phyloP scores from a whole-genome alignment of 2,113 vertebrate genomes.

The Chloropsis cyanopogon region DNA sequence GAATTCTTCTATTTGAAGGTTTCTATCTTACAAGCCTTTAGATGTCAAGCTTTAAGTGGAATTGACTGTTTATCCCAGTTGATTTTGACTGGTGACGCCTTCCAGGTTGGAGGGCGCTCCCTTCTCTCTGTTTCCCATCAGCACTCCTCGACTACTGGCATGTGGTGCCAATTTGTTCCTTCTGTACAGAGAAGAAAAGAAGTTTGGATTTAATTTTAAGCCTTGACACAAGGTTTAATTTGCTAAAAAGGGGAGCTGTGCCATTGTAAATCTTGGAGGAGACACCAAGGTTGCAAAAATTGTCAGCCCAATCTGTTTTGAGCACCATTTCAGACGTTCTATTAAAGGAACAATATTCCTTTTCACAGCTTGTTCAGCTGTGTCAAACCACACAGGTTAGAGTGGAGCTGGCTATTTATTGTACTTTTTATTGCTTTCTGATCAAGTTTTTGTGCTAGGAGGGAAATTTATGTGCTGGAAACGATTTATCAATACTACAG shows the following conservation, averaged over 20 bases:
- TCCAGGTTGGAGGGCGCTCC: slow-evolving; percentile 64
- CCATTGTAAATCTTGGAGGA: slow-evolving; percentile 76
- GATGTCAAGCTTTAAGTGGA: slow-evolving; percentile 67
- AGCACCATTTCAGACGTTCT: slow-evolving; percentile 26
- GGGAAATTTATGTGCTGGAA: neutral
- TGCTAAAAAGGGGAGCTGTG: slow-evolving; percentile 72
- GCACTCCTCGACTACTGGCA: slow-evolving; percentile 64
- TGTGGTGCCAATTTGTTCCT: slow-evolving; percentile 79
- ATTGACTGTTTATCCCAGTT: slow-evolving; percentile 68
- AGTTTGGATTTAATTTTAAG: slow-evolving; percentile 76
- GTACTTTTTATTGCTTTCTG: slow-evolving; percentile 4
- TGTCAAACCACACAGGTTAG: slow-evolving; percentile 27
- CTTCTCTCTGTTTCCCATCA: slow-evolving; percentile 74
- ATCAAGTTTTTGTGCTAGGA: neutral
- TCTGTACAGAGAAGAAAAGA: slow-evolving; percentile 69
- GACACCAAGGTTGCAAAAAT: slow-evolving; percentile 65
- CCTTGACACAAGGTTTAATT: slow-evolving; percentile 79
- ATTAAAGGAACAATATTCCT: slow-evolving; percentile 57
- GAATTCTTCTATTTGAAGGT: slow-evolving; percentile 61
- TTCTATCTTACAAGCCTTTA: slow-evolving; percentile 62
- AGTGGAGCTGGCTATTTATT: neutral
- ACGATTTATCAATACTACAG: neutral
- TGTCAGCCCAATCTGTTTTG: slow-evolving; percentile 64
- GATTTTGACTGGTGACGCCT: slow-evolving; percentile 67
- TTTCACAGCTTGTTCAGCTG: slow-evolving; percentile 44